Evolutionary conservation across 2,888 invertebrate genomes (phyloP).

Genomic region (Agrilus cyanescens): DNA sequence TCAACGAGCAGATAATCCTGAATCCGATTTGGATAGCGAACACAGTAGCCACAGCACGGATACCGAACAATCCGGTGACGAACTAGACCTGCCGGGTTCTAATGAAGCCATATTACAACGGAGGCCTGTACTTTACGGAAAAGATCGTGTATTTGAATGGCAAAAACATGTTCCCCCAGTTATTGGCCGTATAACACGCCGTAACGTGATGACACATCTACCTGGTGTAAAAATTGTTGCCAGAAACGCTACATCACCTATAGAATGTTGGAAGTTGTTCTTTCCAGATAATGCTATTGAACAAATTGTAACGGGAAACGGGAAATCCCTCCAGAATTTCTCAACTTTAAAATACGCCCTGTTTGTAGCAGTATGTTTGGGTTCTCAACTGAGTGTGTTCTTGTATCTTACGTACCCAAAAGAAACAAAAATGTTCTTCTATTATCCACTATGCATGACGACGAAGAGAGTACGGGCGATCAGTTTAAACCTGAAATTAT

Average conservation of each 20-base stretch:
- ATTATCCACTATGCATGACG: conserved; percentile 3
- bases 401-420: too few species aligned
- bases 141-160: too few species aligned
- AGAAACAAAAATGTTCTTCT: conserved; percentile 5
- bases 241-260: neutral
- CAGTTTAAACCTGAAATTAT: conserved; percentile 13
- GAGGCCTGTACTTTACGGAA: neutral
- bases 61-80: neutral
- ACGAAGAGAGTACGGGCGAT: conserved; percentile 8
- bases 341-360: too few species aligned
- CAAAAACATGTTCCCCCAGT: conserved; percentile 2
- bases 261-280: conserved; percentile 6
- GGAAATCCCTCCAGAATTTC: too few species aligned
- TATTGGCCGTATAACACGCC: conserved; percentile 1
- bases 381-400: too few species aligned
- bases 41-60: neutral
- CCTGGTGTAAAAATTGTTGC: neutral
- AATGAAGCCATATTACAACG: neutral
- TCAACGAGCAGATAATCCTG: neutral
- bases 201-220: conserved; percentile 3
- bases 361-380: too few species aligned
- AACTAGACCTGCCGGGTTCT: neutral
- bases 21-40: neutral
- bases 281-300: conserved; percentile 1
- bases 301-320: conserved; percentile 1